phyloP scores from a whole-genome alignment of 2,888 invertebrate species.

The Lobophora halterata region DNA sequence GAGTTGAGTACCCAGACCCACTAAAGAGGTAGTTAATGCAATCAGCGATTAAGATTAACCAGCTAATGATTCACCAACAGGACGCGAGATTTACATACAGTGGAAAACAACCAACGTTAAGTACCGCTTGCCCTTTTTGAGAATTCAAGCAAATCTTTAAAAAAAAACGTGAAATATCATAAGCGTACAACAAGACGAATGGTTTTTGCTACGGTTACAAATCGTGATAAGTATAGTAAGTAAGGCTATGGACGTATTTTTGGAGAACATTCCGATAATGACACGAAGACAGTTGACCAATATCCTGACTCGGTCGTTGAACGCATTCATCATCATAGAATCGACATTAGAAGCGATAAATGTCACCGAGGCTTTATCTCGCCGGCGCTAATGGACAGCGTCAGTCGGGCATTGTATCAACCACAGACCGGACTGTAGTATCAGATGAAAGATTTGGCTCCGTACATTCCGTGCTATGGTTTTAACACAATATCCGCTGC shows the following conservation, averaged over 20 bases:
- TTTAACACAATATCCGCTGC: constrained; percentile 66
- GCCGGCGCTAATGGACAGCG: constrained; percentile 64
- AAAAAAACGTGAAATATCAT: constrained; percentile 32
- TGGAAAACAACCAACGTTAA: constrained; percentile 46
- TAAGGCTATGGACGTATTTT: constrained; percentile 4
- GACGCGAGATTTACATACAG: constrained; percentile 52
- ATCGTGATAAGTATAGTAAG: constrained; percentile 9
- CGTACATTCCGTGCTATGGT: no score
- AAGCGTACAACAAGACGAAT: constrained; percentile 27
- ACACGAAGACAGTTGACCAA: constrained; percentile 16
- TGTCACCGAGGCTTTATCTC: constrained; percentile 52
- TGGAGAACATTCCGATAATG: constrained; percentile 11
- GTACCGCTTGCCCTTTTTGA: constrained; percentile 37
- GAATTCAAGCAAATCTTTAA: constrained; percentile 43
- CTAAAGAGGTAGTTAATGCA: constrained; percentile 37
- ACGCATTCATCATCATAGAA: constrained; percentile 43
- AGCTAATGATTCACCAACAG: constrained; percentile 53
- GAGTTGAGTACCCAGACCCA: constrained; percentile 28
- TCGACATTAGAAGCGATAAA: constrained; percentile 47
- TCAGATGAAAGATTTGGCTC: no score
- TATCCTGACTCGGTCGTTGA: constrained; percentile 25
- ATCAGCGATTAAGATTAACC: constrained; percentile 42
- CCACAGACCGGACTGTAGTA: no score
- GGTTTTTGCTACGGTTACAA: constrained; percentile 17
- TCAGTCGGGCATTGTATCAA: constrained; percentile 48